Conservation (phyloP, 2,113 vertebrate species). For the Hemichromis elongatus region DNA sequence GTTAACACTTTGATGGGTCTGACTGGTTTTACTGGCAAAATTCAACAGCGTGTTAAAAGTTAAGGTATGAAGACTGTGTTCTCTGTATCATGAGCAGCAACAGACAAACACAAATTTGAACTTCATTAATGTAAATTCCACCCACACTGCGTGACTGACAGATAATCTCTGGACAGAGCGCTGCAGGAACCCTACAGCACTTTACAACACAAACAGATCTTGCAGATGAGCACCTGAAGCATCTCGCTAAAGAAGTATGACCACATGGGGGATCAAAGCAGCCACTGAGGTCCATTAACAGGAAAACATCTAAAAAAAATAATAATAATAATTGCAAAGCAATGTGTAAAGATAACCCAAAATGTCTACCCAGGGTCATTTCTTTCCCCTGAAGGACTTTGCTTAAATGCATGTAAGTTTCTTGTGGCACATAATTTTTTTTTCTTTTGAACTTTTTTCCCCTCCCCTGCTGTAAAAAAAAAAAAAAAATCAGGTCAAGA, state of each 20-base stretch:
- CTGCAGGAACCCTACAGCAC: background rate
- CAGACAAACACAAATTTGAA: background rate
- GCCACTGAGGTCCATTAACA: slow-evolving; percentile 27
- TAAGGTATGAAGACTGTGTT: background rate
- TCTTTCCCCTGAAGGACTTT: background rate
- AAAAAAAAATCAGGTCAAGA: background rate
- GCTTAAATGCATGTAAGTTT: background rate
- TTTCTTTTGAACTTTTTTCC: background rate
- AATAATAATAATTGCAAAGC: too few relatives aligned
- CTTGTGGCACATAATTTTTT: background rate
- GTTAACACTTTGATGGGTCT: background rate
- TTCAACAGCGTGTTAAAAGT: background rate
- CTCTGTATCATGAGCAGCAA: background rate
- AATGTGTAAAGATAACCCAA: background rate
- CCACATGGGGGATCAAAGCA: slow-evolving; percentile 4
- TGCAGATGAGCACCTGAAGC: background rate
- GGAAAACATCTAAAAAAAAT: background rate
- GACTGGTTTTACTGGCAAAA: background rate
- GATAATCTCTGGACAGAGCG: background rate
- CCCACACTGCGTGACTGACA: background rate
- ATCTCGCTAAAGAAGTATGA: background rate
- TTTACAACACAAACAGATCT: background rate
- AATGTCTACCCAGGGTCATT: background rate
- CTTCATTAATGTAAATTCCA: background rate
- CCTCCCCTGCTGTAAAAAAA: background rate